Evolutionary conservation across 2,113 vertebrate species (phyloP), one percentile per base, ranked within the genome.

Genomic region (Lepus americanus): DNA sequence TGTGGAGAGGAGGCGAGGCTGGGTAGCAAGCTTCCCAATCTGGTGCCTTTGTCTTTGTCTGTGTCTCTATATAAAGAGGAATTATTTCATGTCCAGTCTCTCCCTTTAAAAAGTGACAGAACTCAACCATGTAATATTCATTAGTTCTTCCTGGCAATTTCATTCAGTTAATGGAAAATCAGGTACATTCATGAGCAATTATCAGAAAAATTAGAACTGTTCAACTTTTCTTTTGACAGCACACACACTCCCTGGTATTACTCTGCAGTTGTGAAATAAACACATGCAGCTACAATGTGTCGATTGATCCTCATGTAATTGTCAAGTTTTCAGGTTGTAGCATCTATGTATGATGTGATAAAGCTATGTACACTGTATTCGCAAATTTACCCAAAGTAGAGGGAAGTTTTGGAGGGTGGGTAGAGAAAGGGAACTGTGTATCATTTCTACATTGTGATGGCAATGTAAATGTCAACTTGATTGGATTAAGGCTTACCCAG

Each of bases 91-190:
- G 86, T 89, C 94, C 94, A 89, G 74, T 69, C 44, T 80, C 76
- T 88, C 88, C 44, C 76, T 92, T 97, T 82, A 84, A 95, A 96
- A 97, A 92, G 78, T 86, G 95, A 92, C 95, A 96, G 94, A 97
- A 87, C 33, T 95, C 94, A 92, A 80, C 86, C 72, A 94, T 96
- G 89, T 64, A 95, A 95, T 95, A 97, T 96, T 95, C 94, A 96
- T 97, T 91, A 97, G 86, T 73, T 95, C 95, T 82, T 96, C 93
- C 70, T 87, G 96, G 92, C 91, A 96, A 96, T 33, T 88, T 89
- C 85, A 96, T 90, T 97, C 95, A 95, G 89, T 89, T 97, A 95
- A 96, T 97, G 92, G 95, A 95, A 96, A 97, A 96, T 96, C 95
- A 97, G 95, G 91, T 97, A 89, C 76, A 94, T 96, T 95, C 87